Evolutionary conservation across 2,888 invertebrate genomes (phyloP).

Genomic region (Leuctra nigra): DNA sequence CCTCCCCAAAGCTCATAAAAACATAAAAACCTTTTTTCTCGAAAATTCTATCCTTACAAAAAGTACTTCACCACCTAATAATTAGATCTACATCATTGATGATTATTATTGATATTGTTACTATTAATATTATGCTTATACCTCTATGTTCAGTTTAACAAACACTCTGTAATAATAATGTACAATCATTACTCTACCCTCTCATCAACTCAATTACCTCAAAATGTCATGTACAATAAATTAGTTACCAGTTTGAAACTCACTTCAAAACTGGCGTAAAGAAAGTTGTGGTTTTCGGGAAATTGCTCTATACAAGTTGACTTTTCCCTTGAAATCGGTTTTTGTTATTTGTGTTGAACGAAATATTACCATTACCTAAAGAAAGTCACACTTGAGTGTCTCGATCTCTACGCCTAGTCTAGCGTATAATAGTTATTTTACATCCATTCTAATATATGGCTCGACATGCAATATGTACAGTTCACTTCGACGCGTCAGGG

Average conservation of each 20-base stretch:
- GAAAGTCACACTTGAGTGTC: background rate
- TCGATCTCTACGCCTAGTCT: background rate
- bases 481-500: background rate
- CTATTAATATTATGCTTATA: background rate
- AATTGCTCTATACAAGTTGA: conserved; percentile 2
- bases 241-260: too few relatives aligned
- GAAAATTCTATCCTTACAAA: conserved; percentile 10
- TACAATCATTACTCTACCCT: background rate
- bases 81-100: background rate
- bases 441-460: conserved; percentile 19
- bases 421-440: background rate
- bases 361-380: conserved; percentile 1
- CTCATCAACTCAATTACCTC: conserved; percentile 1
- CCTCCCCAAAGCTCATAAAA: conserved; percentile 12
- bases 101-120: conserved; percentile 8
- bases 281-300: too few relatives aligned
- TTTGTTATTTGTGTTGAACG: background rate
- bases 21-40: conserved; percentile 10
- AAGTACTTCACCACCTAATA: conserved; percentile 2
- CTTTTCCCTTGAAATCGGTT: background rate
- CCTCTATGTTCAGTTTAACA: background rate
- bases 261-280: too few relatives aligned
- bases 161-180: background rate
- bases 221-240: conserved; percentile 13
- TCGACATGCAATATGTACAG: conserved; percentile 23